Evolutionary conservation across 1,140 invertebrate genomes (phyloP), one percentile per base, ranked within the genome.

Genomic region (Daktulosphaira vitifoliae): DNA sequence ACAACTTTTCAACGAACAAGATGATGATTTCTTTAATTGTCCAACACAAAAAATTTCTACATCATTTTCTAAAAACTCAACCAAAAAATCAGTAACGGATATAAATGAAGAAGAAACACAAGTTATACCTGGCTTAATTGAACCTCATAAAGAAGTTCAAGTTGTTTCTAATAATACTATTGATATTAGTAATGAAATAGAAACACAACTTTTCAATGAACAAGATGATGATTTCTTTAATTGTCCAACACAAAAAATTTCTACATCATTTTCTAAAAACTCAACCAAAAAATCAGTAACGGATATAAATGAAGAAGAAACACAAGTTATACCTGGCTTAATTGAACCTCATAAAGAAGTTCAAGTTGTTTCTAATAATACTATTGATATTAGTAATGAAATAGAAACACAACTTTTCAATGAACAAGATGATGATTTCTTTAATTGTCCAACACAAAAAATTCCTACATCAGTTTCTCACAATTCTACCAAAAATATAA

Each of bases 361-460:
- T n/a, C n/a, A n/a, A n/a, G n/a, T n/a, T n/a, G n/a, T n/a, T n/a
- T n/a, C n/a, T n/a, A n/a, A n/a, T n/a, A n/a, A n/a, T n/a, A n/a
- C n/a, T n/a, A n/a, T n/a, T n/a, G n/a, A n/a, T n/a, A n/a, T n/a
- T n/a, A n/a, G n/a, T n/a, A n/a, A n/a, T n/a, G n/a, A n/a, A n/a
- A n/a, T n/a, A n/a, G n/a, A n/a, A n/a, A n/a, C n/a, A n/a, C n/a
- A n/a, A n/a, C n/a, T n/a, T n/a, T n/a, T n/a, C n/a, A n/a, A n/a
- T n/a, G n/a, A n/a, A n/a, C n/a, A n/a, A n/a, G n/a, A 59, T 59
- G 6, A 37, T 26, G 39, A 59, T 22, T 23, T 44, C 20, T 44
- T 59, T 11, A 46, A 46, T 0, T 59, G 54, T 29, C 39, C 54
- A n/a, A 59, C 54, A 3, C 54, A 59, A 46, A 56, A 56, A 56